Evolutionary conservation across 1,140 invertebrate species (phyloP).

Genomic region (Ectropis grisescens): DNA sequence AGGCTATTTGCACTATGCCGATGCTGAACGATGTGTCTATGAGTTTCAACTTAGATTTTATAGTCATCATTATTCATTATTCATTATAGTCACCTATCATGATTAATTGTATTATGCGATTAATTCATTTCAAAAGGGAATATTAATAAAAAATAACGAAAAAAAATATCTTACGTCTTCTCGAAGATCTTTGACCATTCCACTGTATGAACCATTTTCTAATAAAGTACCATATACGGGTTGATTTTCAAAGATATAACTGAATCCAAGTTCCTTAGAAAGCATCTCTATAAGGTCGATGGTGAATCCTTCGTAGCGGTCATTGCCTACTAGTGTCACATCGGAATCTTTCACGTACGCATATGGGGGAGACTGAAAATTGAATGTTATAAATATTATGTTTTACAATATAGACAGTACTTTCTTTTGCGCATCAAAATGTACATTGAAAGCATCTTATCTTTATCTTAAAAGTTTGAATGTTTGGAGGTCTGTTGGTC

Average conservation of each 20-base stretch:
- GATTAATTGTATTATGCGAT: no score
- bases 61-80: no score
- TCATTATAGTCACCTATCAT: no score
- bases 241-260: slow-evolving; percentile 85
- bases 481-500: no score
- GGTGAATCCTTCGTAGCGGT: slow-evolving; percentile 83
- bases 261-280: slow-evolving; percentile 85
- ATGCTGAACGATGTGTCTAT: no score
- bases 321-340: slow-evolving; percentile 79
- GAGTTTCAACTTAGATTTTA: no score
- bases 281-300: slow-evolving; percentile 86
- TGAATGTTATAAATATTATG: no score
- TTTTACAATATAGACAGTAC: slow-evolving; percentile 3
- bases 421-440: slow-evolving; percentile 1
- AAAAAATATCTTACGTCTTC: slow-evolving; percentile 73
- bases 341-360: slow-evolving; percentile 83
- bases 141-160: no score
- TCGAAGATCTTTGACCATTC: slow-evolving; percentile 88
- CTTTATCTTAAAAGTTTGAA: no score
- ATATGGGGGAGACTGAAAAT: slow-evolving; percentile 81
- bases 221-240: slow-evolving; percentile 80
- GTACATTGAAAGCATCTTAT: no score
- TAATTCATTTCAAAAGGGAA: no score
- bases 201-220: slow-evolving; percentile 79
- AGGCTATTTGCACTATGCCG: no score